Base-by-base conservation (phyloP, 2,888 invertebrate genomes). In the Abscondita cerata region DNA sequence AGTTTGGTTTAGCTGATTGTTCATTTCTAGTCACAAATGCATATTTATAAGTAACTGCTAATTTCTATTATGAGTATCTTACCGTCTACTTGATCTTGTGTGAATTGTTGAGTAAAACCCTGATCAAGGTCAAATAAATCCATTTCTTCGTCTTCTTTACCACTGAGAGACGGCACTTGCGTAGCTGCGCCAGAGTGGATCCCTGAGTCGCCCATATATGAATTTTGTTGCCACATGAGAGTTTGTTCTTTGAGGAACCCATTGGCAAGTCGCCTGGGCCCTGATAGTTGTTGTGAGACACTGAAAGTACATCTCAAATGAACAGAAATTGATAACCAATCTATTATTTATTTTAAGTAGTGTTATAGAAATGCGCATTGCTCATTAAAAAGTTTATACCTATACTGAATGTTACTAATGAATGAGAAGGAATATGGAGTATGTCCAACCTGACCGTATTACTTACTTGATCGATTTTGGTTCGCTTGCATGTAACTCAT, bases 101-200 rank as follows among this genome's bases (percentile, higher is more conserved):
- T 95, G 76, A 95, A 96, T 31, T 95, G 94, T 75, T 92, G 93
- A 12, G 91, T 88, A 71, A 93, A 94, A 1, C 93, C 93, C 73
- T 95, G 94, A 76, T 95, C 95, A 79, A 95, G 83, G 78, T 96
- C 95, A 78, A 93, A 93, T 16, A 92, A 89, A 75, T 94, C 94
- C 89, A 95, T 94, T 77, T 95, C 92, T 69, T 96, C 95, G 80
- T 96, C 96, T 80, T 96, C 95, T 79, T 96, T 95, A 73, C 96
- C 95, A 71, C 92, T 92, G 60, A 96, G 85, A 58, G 96, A 96
- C 66, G 96, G 96, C 44, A 95, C 95, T 83, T 96, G 95, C 73
- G 96, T 96, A 65, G 94, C 94, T 44, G 92, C 95, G 59, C 96
- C 96, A 31, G 96, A 96, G 83, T 97, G 95, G 78, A 97, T 96